Evolutionary conservation across 2,888 invertebrate species (phyloP).

Genomic region (Cyclophora punctaria): DNA sequence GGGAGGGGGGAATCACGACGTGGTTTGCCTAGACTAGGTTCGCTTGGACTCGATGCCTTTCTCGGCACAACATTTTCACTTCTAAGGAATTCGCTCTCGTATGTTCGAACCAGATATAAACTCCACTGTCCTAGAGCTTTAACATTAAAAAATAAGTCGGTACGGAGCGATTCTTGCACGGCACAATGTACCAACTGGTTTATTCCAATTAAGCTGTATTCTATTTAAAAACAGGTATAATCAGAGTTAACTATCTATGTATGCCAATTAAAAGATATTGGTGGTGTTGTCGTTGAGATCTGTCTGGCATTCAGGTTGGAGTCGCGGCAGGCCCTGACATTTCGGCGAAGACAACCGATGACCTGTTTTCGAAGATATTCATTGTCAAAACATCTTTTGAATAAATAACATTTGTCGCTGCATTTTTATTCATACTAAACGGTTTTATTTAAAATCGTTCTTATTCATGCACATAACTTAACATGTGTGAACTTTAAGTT

Average conservation of each 20-base stretch:
- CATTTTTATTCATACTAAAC: too few species aligned
- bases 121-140: constrained; percentile 12
- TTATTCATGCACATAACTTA: not conserved
- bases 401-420: constrained; percentile 13
- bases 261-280: constrained; percentile 1
- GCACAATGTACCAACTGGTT: not conserved
- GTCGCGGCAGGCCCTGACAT: constrained; percentile 57
- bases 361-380: constrained; percentile 43
- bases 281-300: constrained; percentile 8
- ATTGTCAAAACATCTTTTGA: constrained; percentile 32
- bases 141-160: constrained; percentile 1
- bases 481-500: not conserved
- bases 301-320: constrained; percentile 50
- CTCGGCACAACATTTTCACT: constrained; percentile 31
- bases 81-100: constrained; percentile 24
- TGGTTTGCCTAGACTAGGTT: constrained; percentile 62
- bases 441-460: too few species aligned
- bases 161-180: not conserved
- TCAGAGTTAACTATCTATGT: not conserved
- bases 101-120: constrained; percentile 12
- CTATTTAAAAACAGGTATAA: not conserved
- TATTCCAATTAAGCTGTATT: not conserved
- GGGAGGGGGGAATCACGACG: constrained; percentile 52
- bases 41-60: constrained; percentile 25
- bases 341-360: constrained; percentile 45